Base-by-base conservation (phyloP, 2,888 invertebrate genomes). In the Nysson spinosus region DNA sequence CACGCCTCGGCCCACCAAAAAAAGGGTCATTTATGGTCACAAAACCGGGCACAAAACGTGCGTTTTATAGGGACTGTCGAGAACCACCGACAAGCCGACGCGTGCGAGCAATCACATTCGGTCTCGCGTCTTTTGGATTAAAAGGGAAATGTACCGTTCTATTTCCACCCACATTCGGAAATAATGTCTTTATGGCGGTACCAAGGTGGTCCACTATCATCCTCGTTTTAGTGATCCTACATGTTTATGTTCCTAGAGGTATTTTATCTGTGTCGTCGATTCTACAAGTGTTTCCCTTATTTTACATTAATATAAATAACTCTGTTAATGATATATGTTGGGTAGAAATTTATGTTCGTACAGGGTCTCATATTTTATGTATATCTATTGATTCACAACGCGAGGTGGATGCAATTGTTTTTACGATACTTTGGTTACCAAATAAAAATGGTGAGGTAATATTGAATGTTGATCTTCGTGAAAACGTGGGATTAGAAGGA, bases 1-100 rank as follows among this genome's bases (percentile, higher is more conserved):
- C 76, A 68, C 64, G 70, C 76, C 76, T 77, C 63, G 67, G 60
- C 60, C 74, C 68, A 73, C 66, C 65, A 40, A 72, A n/a, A n/a
- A n/a, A 71, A 73, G 66, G 50, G 47, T 61, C 64, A 61, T 72
- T 75, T 72, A 75, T 16, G 56, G 52, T 22, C 54, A 61, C 46
- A 52, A 65, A 63, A 46, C 43, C 54, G 62, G 60, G 56, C 72
- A 72, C 72, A 72, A 72, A 72, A 72, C 65, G 65, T 32, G 42
- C 58, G 69, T 73, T 73, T 73, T 73, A 73, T 73, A 64, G 73
- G 63, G 60, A 54, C 54, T 43, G 44, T 17, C 26, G 28, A 26
- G 39, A 39, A n/a, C n/a, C 43, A 19, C 37, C 24, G 57, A 54
- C 44, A 34, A 46, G 43, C 32, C 52, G 73, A 72, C 74, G 74